Evolutionary conservation across 2,888 invertebrate genomes (phyloP), one percentile per base, ranked within the genome.

Genomic region (Meiosimyza decipiens): DNA sequence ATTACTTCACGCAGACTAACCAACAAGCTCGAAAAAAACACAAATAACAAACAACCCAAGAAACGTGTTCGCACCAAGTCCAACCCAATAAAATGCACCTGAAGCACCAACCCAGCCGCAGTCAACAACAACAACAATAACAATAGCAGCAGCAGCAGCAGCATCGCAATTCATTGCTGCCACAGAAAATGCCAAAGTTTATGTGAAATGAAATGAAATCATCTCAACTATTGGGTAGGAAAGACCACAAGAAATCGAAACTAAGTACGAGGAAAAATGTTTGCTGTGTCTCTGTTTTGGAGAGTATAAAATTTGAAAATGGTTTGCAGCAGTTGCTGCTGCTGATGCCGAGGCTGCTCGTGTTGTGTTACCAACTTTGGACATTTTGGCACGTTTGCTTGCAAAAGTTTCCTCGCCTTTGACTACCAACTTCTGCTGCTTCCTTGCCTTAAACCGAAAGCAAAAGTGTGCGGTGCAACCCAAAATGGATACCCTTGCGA

Each of bases 11-110:
- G n/a, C 54, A 12, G n/a, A 54, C 63, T 75, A 73, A 67, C 54
- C 75, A 78, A 75, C 69, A 71, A 72, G 75, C 59, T 62, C 22
- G 33, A 51, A 52, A 72, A 72, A 70, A 16, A 55, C 47, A 15
- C 47, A 55, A 16, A 33, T 40, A 40, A 28, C 33, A 50, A 52
- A 52, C 40, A 55, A 57, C 18, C n/a, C 40, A 51, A 65, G 57
- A 33, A 71, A 59, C 54, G 57, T 33, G 28, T 18, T 40, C 40
- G 40, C 40, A 52, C 16, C 28, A 67, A n/a, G 33, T 13, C 40
- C 15, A 28, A 67, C 55, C 55, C 55, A 55, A 7, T 67, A 55
- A 67, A 67, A 55, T 55, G 67, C 55, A 55, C 67, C 67, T 54
- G 55, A 67, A 55, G 67, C 67, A 67, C 54, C 55, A 15, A n/a